These are phyloP conservation scores for Nothura maculosa DNA, from an alignment of 2,797 vertebrate genomes.

Conservation along the genomic window DNA sequence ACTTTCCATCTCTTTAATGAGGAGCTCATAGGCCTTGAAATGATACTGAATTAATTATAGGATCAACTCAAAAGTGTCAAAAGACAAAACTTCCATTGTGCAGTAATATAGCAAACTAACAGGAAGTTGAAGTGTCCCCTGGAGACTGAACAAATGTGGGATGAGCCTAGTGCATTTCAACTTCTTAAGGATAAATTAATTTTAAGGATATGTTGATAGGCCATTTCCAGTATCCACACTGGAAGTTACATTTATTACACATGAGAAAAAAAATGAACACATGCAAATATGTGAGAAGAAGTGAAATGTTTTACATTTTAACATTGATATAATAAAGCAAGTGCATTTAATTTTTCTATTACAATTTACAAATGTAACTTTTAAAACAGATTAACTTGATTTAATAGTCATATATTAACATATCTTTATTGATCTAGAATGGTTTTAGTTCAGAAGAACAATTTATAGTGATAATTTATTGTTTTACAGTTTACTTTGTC, in stretches of 20 bases:
- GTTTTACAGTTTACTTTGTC: not conserved
- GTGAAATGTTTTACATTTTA: not conserved
- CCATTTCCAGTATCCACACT: not conserved
- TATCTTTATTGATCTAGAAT: not conserved
- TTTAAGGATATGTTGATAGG: slow-evolving; percentile 14
- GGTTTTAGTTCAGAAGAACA: not conserved
- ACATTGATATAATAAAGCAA: slow-evolving; percentile 1
- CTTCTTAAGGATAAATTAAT: slow-evolving; percentile 38
- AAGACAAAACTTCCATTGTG: not conserved
- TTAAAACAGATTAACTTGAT: not conserved
- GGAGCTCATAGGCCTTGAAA: slow-evolving; percentile 31
- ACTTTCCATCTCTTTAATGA: slow-evolving; percentile 63
- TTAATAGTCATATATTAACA: not conserved
- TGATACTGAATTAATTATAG: slow-evolving; percentile 54
- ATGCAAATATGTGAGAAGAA: not conserved
- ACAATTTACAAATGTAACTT: not conserved
- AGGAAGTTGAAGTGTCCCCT: not conserved
- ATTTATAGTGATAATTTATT: not conserved
- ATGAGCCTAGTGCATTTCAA: not conserved
- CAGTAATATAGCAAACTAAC: not conserved
- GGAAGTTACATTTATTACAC: slow-evolving; percentile 1
- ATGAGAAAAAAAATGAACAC: not conserved
- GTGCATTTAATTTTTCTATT: not conserved
- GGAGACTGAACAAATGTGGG: not conserved
- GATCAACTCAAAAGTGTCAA: not conserved